These are phyloP conservation scores for Lochmaea crataegi DNA, from an alignment of 2,888 invertebrate species.

Conservation along the genomic window DNA sequence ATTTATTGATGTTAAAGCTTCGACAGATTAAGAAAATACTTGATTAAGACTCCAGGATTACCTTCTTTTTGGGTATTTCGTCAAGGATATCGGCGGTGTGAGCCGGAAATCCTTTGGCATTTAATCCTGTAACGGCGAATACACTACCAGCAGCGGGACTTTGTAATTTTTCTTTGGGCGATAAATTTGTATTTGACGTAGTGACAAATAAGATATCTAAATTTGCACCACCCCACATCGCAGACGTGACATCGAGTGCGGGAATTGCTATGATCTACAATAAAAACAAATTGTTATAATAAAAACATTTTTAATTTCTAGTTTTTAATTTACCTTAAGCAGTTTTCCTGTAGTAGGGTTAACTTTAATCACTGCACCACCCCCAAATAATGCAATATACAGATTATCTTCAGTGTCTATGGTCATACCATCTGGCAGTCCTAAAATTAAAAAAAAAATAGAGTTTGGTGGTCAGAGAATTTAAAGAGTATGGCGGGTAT, in stretches of 20 bases:
- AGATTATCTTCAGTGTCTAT: constrained; percentile 81
- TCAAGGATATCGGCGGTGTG: constrained; percentile 57
- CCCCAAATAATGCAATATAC: constrained; percentile 78
- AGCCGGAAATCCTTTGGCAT: constrained; percentile 56
- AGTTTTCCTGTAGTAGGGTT: constrained; percentile 65
- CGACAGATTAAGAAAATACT: background rate
- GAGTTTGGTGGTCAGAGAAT: constrained; percentile 10
- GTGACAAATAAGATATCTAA: constrained; percentile 74
- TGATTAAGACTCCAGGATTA: constrained; percentile 14
- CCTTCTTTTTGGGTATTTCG: constrained; percentile 38
- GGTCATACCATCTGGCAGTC: constrained; percentile 71
- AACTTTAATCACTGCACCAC: constrained; percentile 71
- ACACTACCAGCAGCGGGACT: constrained; percentile 67
- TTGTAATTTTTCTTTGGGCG: constrained; percentile 52
- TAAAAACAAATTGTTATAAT: background rate
- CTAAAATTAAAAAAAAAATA: constrained; percentile 32
- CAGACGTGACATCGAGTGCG: constrained; percentile 71
- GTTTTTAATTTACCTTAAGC: constrained; percentile 56
- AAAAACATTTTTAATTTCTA: background rate
- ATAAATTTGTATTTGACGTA: constrained; percentile 62
- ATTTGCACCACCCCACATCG: constrained; percentile 73
- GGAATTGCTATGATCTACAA: constrained; percentile 64
- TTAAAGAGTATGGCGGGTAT: too few species aligned
- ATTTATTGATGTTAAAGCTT: background rate
- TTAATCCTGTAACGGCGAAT: constrained; percentile 59